Percentiles rank a stretch among this genome's conserved stretches.
Evolutionary conservation across 2,888 invertebrate genomes (phyloP).

Genomic region (Barypeithes pellucidus): DNA sequence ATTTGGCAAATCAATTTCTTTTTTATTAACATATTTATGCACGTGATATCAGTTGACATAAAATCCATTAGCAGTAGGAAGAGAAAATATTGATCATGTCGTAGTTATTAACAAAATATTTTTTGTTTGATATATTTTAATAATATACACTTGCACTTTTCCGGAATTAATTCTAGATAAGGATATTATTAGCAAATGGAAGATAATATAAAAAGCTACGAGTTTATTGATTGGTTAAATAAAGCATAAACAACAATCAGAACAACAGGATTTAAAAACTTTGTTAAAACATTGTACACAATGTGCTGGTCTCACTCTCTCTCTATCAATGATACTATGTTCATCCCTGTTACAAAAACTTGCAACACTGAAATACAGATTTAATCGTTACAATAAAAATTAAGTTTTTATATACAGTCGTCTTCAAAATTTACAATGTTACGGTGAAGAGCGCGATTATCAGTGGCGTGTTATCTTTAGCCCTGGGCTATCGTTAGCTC

Average conservation of each 20-base stretch:
- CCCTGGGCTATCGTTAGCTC: too few relatives aligned
- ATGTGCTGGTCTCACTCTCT: too few relatives aligned
- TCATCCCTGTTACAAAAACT: too few relatives aligned
- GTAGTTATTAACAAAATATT: conserved; percentile 8
- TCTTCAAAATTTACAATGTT: too few relatives aligned
- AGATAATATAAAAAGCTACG: conserved; percentile 5
- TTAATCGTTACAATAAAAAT: too few relatives aligned
- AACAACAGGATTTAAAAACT: neutral
- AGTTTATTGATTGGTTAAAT: conserved; percentile 1
- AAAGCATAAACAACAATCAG: neutral
- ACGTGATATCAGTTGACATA: conserved; percentile 10
- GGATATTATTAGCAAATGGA: conserved; percentile 12
- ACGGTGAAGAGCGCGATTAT: too few relatives aligned
- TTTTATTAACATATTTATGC: conserved; percentile 7
- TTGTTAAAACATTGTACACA: too few relatives aligned
- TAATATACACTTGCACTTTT: conserved; percentile 13
- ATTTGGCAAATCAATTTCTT: conserved; percentile 7
- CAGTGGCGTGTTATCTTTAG: too few relatives aligned
- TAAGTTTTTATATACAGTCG: too few relatives aligned
- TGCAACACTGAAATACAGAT: too few relatives aligned
- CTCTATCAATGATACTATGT: too few relatives aligned
- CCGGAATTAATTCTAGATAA: conserved; percentile 26
- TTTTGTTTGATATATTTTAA: conserved; percentile 21
- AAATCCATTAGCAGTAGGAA: conserved; percentile 26
- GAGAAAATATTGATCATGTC: conserved; percentile 22